Percentiles rank a stretch among this genome's conserved stretches.
These are phyloP conservation scores for Colius striatus DNA, from an alignment of 2,113 vertebrate species.

Conservation along the genomic window DNA sequence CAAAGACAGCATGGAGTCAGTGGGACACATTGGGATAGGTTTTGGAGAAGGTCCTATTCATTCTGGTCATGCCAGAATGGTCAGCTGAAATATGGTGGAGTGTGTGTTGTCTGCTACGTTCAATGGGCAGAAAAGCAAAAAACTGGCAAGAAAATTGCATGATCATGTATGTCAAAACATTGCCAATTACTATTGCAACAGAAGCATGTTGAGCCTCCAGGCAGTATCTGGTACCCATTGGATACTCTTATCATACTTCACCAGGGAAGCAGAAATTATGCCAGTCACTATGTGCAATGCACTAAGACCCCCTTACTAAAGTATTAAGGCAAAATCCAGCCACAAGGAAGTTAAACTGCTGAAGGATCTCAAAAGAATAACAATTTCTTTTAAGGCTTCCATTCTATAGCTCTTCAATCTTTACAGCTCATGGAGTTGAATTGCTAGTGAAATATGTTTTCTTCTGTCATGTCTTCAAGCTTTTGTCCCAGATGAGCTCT, in stretches of 20 bases:
- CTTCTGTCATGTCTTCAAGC: background rate
- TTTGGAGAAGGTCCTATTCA: background rate
- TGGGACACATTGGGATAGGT: background rate
- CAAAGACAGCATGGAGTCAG: background rate
- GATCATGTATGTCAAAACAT: background rate
- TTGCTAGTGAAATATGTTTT: background rate
- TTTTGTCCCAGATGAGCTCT: background rate
- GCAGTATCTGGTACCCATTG: background rate
- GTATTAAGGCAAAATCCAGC: background rate
- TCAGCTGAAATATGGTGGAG: background rate
- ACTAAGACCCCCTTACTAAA: background rate
- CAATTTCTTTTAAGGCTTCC: background rate
- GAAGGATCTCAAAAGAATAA: background rate
- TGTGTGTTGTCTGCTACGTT: background rate
- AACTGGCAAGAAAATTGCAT: background rate
- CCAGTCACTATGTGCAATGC: background rate
- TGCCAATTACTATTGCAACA: background rate
- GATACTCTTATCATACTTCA: background rate
- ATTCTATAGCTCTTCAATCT: background rate
- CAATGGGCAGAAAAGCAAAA: background rate
- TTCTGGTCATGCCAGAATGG: background rate
- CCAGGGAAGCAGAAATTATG: background rate
- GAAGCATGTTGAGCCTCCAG: background rate
- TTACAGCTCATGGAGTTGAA: background rate
- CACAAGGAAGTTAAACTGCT: background rate